Conservation (phyloP, 2,797 vertebrate genomes). For the Carapus acus region DNA sequence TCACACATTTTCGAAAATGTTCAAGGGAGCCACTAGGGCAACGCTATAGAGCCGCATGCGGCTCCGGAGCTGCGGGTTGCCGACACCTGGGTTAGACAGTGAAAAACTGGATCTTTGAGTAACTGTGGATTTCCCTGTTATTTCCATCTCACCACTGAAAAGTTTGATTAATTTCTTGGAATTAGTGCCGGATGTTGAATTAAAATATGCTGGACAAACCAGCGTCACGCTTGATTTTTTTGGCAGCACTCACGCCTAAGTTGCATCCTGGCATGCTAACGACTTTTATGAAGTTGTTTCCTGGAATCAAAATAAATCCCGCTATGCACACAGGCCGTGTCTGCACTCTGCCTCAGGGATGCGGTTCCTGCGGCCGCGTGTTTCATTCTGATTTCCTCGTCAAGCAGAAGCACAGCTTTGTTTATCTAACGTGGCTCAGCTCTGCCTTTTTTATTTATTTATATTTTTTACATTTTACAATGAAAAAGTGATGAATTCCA, state of each 20-base stretch:
- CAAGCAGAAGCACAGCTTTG: conserved; percentile 17
- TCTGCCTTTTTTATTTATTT: conserved; percentile 29
- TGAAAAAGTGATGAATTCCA: background rate
- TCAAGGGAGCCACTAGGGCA: too few species aligned
- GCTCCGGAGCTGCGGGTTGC: too few species aligned
- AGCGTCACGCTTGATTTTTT: background rate
- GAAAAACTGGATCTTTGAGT: too few species aligned
- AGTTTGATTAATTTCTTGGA: too few species aligned
- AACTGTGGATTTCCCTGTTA: too few species aligned
- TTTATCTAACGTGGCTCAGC: conserved; percentile 2
- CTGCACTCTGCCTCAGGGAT: conserved; percentile 53
- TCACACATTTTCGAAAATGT: too few species aligned
- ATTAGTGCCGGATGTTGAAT: too few species aligned
- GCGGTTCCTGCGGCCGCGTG: conserved; percentile 29
- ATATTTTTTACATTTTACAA: too few species aligned
- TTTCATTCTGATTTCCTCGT: conserved; percentile 33
- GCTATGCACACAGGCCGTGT: conserved; percentile 34
- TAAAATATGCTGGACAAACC: too few species aligned
- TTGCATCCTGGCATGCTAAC: conserved; percentile 10
- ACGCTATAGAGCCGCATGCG: too few species aligned
- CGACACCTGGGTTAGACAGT: too few species aligned
- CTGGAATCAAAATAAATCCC: conserved; percentile 46
- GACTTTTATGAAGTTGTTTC: conserved; percentile 23
- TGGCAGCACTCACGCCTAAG: conserved; percentile 5
- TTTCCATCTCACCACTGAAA: too few species aligned